A percentile compares a stretch with the other conserved stretches of the same genome.
Evolutionary conservation across 2,888 invertebrate genomes (phyloP).

Genomic region (Catocala fraxini): DNA sequence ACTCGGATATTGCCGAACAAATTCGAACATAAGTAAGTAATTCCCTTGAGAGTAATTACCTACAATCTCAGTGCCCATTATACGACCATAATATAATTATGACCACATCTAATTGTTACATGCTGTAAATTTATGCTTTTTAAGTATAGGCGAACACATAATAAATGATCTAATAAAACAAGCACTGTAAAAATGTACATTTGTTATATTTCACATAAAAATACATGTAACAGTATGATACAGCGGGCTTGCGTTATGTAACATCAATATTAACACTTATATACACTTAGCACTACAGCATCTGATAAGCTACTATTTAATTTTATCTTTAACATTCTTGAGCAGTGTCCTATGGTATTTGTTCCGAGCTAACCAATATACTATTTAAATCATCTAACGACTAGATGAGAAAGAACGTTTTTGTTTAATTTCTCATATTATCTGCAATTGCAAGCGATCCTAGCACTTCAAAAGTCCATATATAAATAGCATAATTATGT

Average conservation of each 20-base stretch:
- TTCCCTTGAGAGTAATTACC: no score
- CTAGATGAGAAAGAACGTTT: slow-evolving; percentile 34
- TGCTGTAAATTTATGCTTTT: no score
- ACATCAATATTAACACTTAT: slow-evolving; percentile 64
- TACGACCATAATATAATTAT: no score
- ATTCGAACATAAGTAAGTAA: no score
- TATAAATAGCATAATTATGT: slow-evolving; percentile 40
- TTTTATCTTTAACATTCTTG: slow-evolving; percentile 35
- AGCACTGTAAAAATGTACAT: slow-evolving; percentile 76
- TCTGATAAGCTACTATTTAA: slow-evolving; percentile 33
- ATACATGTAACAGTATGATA: slow-evolving; percentile 76
- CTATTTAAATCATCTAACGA: slow-evolving; percentile 24
- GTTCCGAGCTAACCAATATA: slow-evolving; percentile 25
- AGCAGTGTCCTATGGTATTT: slow-evolving; percentile 35
- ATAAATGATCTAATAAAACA: slow-evolving; percentile 70
- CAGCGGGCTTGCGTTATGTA: slow-evolving; percentile 65
- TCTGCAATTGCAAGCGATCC: slow-evolving; percentile 44
- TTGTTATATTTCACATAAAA: slow-evolving; percentile 85
- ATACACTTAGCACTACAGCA: slow-evolving; percentile 48
- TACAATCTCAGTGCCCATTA: no score
- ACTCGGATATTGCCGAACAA: no score
- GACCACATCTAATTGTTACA: no score
- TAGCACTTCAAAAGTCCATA: slow-evolving; percentile 37
- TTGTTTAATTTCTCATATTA: slow-evolving; percentile 13
- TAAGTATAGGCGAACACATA: slow-evolving; percentile 1